A percentile compares a stretch with the other conserved stretches of the same genome.
Evolutionary conservation across 2,888 invertebrate species (phyloP).

Genomic region (Lucinisca nassula): DNA sequence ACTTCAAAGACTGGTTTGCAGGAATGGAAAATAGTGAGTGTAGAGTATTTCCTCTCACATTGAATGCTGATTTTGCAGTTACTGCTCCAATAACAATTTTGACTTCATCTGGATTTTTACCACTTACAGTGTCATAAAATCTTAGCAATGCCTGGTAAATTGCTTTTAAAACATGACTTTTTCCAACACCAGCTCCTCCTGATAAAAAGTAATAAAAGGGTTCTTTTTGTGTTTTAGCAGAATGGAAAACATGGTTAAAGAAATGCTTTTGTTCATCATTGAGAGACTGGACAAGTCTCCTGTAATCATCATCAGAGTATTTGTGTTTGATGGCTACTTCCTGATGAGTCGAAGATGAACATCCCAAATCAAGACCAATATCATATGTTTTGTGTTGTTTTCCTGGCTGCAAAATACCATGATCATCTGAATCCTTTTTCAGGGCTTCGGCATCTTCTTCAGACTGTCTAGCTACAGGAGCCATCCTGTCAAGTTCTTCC

Average conservation of each 20-base stretch:
- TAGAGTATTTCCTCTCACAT: slow-evolving; percentile 38
- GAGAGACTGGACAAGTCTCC: slow-evolving; percentile 1
- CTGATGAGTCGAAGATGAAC: background rate
- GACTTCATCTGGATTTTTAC: slow-evolving; percentile 43
- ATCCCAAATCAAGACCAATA: slow-evolving; percentile 15
- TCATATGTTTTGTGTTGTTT: background rate
- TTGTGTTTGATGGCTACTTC: slow-evolving; percentile 11
- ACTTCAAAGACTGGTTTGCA: slow-evolving; percentile 17
- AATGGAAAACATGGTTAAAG: slow-evolving; percentile 27
- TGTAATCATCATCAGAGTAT: slow-evolving; percentile 28
- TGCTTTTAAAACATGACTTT: slow-evolving; percentile 20
- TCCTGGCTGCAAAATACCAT: no score
- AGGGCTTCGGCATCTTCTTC: slow-evolving; percentile 7
- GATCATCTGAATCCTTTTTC: slow-evolving; percentile 5
- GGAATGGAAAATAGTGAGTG: slow-evolving; percentile 41
- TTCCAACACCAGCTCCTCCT: slow-evolving; percentile 43
- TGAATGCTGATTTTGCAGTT: slow-evolving; percentile 45
- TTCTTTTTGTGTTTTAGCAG: background rate
- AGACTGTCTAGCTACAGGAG: slow-evolving; percentile 21
- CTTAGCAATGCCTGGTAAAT: slow-evolving; percentile 23
- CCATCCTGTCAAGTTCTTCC: slow-evolving; percentile 31
- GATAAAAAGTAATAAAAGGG: slow-evolving; percentile 18
- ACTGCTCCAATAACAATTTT: slow-evolving; percentile 38
- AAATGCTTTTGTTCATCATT: slow-evolving; percentile 31
- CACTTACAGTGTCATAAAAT: slow-evolving; percentile 21